phyloP scores from a whole-genome alignment of 2,113 vertebrate genomes.

The Tetrax tetrax region DNA sequence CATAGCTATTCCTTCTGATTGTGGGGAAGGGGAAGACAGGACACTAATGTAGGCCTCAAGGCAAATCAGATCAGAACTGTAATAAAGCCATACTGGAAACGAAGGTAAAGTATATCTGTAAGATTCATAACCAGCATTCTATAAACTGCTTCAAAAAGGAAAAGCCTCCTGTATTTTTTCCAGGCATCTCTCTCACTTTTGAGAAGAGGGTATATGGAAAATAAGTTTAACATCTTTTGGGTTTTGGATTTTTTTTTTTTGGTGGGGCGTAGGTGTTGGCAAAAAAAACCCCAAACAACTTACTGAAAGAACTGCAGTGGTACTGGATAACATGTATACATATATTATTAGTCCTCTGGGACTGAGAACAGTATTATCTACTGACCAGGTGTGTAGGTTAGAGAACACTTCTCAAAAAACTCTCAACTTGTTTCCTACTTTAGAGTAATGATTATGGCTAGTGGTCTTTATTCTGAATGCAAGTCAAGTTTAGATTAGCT shows the following conservation, averaged over 20 bases:
- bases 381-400: neutral
- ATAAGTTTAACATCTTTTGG: neutral
- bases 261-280: neutral
- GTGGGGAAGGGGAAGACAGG: neutral
- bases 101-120: neutral
- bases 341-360: neutral
- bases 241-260: neutral
- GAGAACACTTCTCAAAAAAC: neutral
- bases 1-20: neutral
- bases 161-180: neutral
- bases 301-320: neutral
- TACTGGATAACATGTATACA: neutral
- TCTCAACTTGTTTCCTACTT: neutral
- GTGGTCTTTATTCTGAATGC: neutral
- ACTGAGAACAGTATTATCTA: neutral
- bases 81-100: neutral
- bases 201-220: neutral
- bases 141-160: neutral
- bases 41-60: accelerated
- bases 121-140: neutral
- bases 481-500: neutral
- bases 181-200: neutral
- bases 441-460: neutral
- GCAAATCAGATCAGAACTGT: neutral
- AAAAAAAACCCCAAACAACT: neutral